These are phyloP conservation scores for Numenius arquata DNA, from an alignment of 2,113 vertebrate genomes.

Conservation along the genomic window DNA sequence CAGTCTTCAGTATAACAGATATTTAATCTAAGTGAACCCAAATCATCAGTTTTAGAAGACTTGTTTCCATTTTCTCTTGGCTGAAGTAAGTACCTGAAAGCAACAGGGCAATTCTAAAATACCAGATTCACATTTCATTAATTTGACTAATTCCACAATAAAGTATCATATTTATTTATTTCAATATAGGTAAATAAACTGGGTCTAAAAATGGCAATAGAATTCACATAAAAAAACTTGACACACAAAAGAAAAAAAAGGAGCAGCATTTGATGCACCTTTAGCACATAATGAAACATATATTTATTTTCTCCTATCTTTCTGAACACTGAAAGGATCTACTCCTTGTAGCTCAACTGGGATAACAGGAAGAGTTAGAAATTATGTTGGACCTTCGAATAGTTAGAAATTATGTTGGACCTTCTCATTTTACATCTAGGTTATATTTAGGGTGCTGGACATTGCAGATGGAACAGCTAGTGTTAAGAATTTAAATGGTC, in stretches of 20 bases:
- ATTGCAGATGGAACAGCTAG: not conserved
- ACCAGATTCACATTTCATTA: not conserved
- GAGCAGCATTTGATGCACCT: not conserved
- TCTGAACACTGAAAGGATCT: not conserved
- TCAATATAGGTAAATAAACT: not conserved
- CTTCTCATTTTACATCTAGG: not conserved
- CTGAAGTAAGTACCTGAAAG: slow-evolving; percentile 91
- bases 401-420: not conserved
- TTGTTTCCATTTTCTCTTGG: slow-evolving; percentile 95
- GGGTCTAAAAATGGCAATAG: not conserved
- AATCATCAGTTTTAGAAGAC: slow-evolving; percentile 88
- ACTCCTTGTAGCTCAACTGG: not conserved
- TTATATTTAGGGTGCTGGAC: not conserved
- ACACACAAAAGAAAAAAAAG: not conserved
- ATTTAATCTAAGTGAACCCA: slow-evolving; percentile 91
- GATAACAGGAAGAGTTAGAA: not conserved
- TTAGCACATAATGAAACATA: not conserved
- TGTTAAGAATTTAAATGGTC: not conserved
- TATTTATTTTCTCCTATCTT: not conserved
- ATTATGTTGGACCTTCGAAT: not conserved
- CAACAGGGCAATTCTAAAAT: not conserved
- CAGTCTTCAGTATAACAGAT: slow-evolving; percentile 95
- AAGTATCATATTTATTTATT: not conserved
- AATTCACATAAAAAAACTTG: not conserved
- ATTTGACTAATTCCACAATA: not conserved